These are phyloP conservation scores for Balanococcus diminutus DNA, from an alignment of 2,888 invertebrate species.

Conservation along the genomic window DNA sequence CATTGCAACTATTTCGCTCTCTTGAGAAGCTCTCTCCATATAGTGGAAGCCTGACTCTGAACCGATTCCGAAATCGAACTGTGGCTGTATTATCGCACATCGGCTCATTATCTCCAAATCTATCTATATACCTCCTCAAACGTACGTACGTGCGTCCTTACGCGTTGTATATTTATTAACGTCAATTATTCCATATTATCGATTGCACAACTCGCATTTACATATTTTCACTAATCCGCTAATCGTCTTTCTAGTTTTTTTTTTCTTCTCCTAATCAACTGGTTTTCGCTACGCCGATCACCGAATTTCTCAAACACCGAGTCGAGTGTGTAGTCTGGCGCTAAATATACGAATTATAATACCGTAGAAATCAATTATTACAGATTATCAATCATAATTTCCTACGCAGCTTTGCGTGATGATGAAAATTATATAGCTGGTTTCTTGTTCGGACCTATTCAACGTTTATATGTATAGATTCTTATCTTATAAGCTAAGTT, in stretches of 20 bases:
- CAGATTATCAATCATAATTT: neutral
- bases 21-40: neutral
- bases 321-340: neutral
- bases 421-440: slow-evolving; percentile 18
- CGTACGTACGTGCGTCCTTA: no score
- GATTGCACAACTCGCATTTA: slow-evolving; percentile 28
- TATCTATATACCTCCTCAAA: neutral
- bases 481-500: no score
- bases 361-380: neutral
- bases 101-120: neutral
- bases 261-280: neutral
- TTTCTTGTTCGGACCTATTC: neutral
- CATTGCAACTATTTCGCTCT: neutral
- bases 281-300: no score
- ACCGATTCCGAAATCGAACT: neutral
- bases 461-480: neutral
- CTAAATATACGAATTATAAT: neutral
- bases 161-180: neutral
- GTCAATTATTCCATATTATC: slow-evolving; percentile 25
- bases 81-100: neutral
- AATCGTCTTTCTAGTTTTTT: neutral
- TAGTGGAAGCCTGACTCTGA: neutral
- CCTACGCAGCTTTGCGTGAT: neutral
- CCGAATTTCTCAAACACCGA: neutral
- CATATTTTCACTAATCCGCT: slow-evolving; percentile 36